Evolutionary conservation across 2,113 vertebrate genomes (phyloP).

Genomic region (Porphyrio hochstetteri): DNA sequence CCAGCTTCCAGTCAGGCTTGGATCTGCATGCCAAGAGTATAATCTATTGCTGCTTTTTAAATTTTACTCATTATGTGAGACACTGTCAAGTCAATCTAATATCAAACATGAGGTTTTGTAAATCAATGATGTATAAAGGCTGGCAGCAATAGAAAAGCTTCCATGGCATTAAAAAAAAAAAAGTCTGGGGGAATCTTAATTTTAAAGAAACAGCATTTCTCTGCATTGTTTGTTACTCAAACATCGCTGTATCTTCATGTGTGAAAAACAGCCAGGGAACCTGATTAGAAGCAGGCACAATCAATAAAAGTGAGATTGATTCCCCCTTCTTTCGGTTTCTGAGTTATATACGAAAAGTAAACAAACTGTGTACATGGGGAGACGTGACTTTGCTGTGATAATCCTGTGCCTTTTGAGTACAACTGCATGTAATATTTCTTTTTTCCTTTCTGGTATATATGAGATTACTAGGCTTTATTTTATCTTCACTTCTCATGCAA

Average conservation of each 20-base stretch:
- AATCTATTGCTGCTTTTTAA: slow-evolving; percentile 3
- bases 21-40: not conserved
- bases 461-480: not conserved
- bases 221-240: not conserved
- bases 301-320: slow-evolving; percentile 19
- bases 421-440: not conserved
- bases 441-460: not conserved
- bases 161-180: not conserved
- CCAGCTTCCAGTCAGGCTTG: not conserved
- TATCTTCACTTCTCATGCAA: not conserved
- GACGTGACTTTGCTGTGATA: not conserved
- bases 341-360: not conserved
- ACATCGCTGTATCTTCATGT: not conserved
- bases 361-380: not conserved
- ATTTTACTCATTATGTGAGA: not conserved
- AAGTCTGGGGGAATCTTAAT: not conserved
- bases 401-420: not conserved
- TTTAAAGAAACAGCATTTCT: slow-evolving; percentile 24
- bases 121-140: not conserved
- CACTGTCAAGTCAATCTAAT: slow-evolving; percentile 30
- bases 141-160: not conserved
- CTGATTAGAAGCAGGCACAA: not conserved
- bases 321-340: not conserved
- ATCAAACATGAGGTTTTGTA: slow-evolving; percentile 12
- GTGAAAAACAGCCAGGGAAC: not conserved